phyloP scores from a whole-genome alignment of 2,113 vertebrate genomes.

The Periophthalmodon schlosseri region DNA sequence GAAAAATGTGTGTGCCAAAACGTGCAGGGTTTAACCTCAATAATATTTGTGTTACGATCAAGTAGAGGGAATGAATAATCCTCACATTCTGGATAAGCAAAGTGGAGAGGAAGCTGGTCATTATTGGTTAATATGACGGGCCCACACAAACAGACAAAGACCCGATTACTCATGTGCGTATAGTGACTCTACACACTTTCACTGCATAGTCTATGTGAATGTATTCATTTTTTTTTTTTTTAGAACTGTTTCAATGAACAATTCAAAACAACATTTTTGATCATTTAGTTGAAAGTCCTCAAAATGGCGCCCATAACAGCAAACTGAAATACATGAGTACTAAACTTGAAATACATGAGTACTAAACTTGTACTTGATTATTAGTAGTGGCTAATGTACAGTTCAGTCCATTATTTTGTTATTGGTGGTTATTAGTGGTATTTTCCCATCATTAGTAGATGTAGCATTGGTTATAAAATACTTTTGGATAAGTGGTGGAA shows the following conservation, averaged over 20 bases:
- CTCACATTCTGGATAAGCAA: slow-evolving; percentile 1
- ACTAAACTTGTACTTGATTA: too few relatives aligned
- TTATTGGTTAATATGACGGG: slow-evolving; percentile 7
- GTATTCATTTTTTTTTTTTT: neutral
- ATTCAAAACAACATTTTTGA: neutral
- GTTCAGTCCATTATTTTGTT: too few relatives aligned
- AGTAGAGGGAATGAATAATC: slow-evolving; percentile 9
- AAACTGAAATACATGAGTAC: too few relatives aligned
- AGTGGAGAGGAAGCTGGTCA: slow-evolving; percentile 1
- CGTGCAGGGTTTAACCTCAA: slow-evolving; percentile 14
- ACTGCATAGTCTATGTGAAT: slow-evolving; percentile 1
- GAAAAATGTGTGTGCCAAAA: neutral
- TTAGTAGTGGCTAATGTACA: too few relatives aligned
- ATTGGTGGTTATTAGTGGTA: too few relatives aligned
- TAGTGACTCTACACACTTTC: slow-evolving; percentile 15
- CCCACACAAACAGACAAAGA: slow-evolving; percentile 1
- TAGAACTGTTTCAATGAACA: neutral
- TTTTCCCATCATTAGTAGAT: too few relatives aligned
- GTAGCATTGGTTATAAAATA: too few relatives aligned
- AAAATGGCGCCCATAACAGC: too few relatives aligned
- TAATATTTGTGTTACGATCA: slow-evolving; percentile 25
- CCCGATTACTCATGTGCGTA: slow-evolving; percentile 9
- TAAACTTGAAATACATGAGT: too few relatives aligned
- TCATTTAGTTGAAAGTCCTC: too few relatives aligned
- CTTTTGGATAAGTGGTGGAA: too few relatives aligned